A percentile compares a stretch with the other conserved stretches of the same genome.
Evolutionary conservation across 2,113 vertebrate genomes (phyloP).

Genomic region (Microtus pennsylvanicus): DNA sequence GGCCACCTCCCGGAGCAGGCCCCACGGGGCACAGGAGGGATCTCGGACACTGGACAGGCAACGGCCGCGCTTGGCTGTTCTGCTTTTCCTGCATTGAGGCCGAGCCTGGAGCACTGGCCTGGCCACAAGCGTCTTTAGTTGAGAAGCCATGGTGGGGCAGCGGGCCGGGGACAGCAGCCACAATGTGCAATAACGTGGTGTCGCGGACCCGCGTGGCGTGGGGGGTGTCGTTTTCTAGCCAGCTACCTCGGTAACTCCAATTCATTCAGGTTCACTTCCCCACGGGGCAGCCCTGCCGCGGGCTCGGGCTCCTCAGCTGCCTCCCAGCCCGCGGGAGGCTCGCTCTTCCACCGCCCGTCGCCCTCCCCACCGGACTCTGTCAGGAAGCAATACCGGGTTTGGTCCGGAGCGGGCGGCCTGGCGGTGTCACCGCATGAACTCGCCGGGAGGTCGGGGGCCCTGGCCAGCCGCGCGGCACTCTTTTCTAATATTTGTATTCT

Average conservation of each 20-base stretch:
- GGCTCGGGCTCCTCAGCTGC: neutral
- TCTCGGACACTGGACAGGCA: neutral
- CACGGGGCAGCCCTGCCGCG: constrained; percentile 40
- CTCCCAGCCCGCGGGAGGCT: neutral
- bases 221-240: constrained; percentile 86
- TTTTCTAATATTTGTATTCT: constrained; percentile 88
- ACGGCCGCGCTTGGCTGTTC: neutral
- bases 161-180: constrained; percentile 72
- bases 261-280: constrained; percentile 90
- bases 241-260: constrained; percentile 91
- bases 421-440: constrained; percentile 57
- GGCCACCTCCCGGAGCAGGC: constrained; percentile 64
- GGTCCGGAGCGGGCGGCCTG: constrained; percentile 40
- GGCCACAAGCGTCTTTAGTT: constrained; percentile 72
- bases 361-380: neutral
- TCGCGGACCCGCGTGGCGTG: constrained; percentile 72
- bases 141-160: constrained; percentile 85
- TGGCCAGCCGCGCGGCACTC: constrained; percentile 64
- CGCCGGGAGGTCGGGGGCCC: constrained; percentile 56
- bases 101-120: neutral
- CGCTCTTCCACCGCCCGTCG: constrained; percentile 60
- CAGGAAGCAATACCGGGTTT: constrained; percentile 86
- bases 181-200: constrained; percentile 88
- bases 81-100: neutral
- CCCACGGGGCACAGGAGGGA: constrained; percentile 42